Base-by-base conservation (phyloP, 2,888 invertebrate species). In the Craniophora ligustri region DNA sequence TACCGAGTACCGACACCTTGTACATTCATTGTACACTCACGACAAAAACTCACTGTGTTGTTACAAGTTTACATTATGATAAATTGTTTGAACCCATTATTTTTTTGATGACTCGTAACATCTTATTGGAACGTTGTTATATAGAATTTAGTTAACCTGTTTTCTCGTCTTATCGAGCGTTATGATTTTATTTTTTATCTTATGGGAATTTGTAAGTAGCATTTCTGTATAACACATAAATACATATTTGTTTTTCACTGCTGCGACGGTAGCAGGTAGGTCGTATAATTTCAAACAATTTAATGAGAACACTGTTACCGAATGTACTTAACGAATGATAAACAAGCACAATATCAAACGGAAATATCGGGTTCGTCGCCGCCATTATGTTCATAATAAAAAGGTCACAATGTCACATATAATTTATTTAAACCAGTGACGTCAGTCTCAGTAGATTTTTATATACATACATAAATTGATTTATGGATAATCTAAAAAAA, bases 301-400 rank as follows among this genome's bases (percentile, higher is more conserved):
- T 57, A 54, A 57, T 70, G 75, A 70, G 61, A 66, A 70, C 78
- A 76, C 72, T 84, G 81, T 81, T 64, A 72, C 66, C 72, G 78
- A 81, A 67, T 82, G 81, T 83, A 84, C 82, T 60, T 56, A 73
- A 71, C 67, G 80, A 81, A 84, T 84, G 83, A 82, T 84, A 84
- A 83, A 82, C 81, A 82, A 77, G 73, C 55, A 79, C 81, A 82
- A 84, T 83, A 86, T 87, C 79, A 81, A 89, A 86, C 91, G 89
- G 91, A 90, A 88, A 87, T 87, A 88, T 88, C 84, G 82, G 76
- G 85, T 89, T 84, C 83, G 81, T 82, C 82, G 81, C 70, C 77
- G 78, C 83, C 82, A 85, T 86, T 88, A 85, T 87, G 85, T 85
- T 87, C 82, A 85, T 85, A 87, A 79, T 85, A 87, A 78, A 84